Evolutionary conservation across 2,797 vertebrate species (phyloP), one percentile per base, ranked within the genome.

Genomic region (Myotis vivesi): DNA sequence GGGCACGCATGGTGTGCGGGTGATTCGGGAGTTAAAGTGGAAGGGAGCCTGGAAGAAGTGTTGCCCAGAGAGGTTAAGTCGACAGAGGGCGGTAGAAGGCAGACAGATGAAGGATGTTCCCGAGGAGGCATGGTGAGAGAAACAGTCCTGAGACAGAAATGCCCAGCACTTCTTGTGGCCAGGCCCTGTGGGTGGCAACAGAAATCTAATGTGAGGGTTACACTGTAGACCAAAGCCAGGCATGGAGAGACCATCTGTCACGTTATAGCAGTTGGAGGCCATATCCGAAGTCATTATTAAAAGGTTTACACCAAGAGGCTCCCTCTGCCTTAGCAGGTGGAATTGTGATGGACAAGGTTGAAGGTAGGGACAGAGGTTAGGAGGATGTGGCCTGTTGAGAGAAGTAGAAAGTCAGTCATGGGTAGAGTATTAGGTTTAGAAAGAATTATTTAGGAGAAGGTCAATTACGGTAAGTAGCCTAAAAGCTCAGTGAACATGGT

Each of bases 1-100:
- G 12, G 13, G 5, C 1, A 1, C 5, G 9, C 4, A 2, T 30
- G 53, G 68, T 9, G 33, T 51, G 33, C 1, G 0, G 12, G 16
- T 20, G 6, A 17, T 4, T 16, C 3, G 13, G 2, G 12, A n/a
- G 5, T 2, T 6, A 41, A 36, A 28, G 23, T 7, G n/a, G 2
- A 53, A 64, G 7, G 38, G 8, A 9, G 23, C 53, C 46, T 1
- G 3, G 36, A 36, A 25, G 17, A 22, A 17, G 28, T 33, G 53
- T 19, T 71, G 16, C 79, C 5, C 51, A 23, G 68, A 30, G 33
- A 9, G 30, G 59, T 28, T 10, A n/a, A 4, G 11, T 46, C 20
- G 19, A 28, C 16, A 41, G 68, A 23, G 16, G 46, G 46, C 46
- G 25, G 38, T 5, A 36, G 81, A 46, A 49, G 38, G 22, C 46